Evolutionary conservation across 2,888 invertebrate species (phyloP).

Genomic region (Xestia sexstrigata): DNA sequence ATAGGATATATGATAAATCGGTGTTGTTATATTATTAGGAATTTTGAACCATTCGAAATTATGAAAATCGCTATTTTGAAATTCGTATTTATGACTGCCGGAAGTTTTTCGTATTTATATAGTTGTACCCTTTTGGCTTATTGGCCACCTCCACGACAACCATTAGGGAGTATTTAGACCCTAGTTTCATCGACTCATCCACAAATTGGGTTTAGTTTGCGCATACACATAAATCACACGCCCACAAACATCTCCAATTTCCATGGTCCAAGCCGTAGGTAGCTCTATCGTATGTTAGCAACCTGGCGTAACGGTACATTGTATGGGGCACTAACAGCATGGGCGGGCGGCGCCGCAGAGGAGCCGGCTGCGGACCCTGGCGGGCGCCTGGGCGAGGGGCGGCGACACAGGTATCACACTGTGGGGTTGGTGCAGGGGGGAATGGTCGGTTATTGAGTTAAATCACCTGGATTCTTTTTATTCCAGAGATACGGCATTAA

Average conservation of each 20-base stretch:
- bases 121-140: too few species aligned
- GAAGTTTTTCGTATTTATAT: too few species aligned
- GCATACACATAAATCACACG: neutral
- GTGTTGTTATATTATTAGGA: too few species aligned
- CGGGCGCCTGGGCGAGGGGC: slow-evolving; percentile 80
- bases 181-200: neutral
- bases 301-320: slow-evolving; percentile 75
- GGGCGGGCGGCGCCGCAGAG: slow-evolving; percentile 89
- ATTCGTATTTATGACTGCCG: too few species aligned
- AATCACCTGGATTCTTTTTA: neutral
- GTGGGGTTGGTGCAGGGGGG: slow-evolving; percentile 13
- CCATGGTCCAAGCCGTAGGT: slow-evolving; percentile 38
- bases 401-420: slow-evolving; percentile 74
- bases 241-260: slow-evolving; percentile 13
- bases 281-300: slow-evolving; percentile 36
- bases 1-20: too few species aligned
- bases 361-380: slow-evolving; percentile 85
- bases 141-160: neutral
- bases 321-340: slow-evolving; percentile 91
- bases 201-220: neutral
- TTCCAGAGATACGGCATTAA: too few species aligned
- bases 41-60: too few species aligned
- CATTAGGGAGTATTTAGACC: neutral
- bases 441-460: slow-evolving; percentile 43
- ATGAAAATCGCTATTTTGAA: too few species aligned